Base-by-base conservation (phyloP, 2,113 vertebrate genomes). In the Melospiza melodia region DNA sequence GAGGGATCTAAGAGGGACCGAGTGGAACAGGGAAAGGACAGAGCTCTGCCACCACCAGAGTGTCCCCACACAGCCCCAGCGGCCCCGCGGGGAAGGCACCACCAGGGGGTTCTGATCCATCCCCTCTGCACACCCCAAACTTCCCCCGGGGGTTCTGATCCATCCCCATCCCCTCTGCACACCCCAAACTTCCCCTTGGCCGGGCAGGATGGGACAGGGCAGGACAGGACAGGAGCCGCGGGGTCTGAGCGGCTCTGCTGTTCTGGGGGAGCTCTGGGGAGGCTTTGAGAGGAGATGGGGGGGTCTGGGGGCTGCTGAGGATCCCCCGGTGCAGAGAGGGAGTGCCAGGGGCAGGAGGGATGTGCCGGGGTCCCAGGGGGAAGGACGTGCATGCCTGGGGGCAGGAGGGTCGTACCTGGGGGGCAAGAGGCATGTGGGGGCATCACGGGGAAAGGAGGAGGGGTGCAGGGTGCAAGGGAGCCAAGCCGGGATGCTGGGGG, bases 91-190 rank as follows among this genome's bases (percentile, higher is more conserved):
- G 10, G 18, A 21, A 35, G 39, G 31, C 49, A 52, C 15, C 27
- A 0, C 9, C 48, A 5, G 0, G n/a, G 66, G 21, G 10, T 1
- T 12, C 28, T 2, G 5, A 30, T 30, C 51, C 51, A 52, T 28
- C 51, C 27, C 15, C 51, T 28, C 51, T 10, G 15, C 51, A 52
- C 51, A 28, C 16, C 49, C 49, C 49, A 27, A 51, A 51, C 25
- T 27, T 51, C 25, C 10, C 15, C 49, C 49, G 8, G 49, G 23
- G 25, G 25, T 16, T 16, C 51, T 10, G 15, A 52, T 52, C 51
- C 25, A 28, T 52, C 25, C 48, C 48, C 48, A 48, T 48, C 46
- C 25, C 46, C 20, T 15, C 27, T 28, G 1, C 59, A 4, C 51
- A 58, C 58, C 4, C 18, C 0, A 5, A 89, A 80, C 43, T 90